phyloP scores from a whole-genome alignment of 2,113 vertebrate species.

The Podilymbus podiceps region DNA sequence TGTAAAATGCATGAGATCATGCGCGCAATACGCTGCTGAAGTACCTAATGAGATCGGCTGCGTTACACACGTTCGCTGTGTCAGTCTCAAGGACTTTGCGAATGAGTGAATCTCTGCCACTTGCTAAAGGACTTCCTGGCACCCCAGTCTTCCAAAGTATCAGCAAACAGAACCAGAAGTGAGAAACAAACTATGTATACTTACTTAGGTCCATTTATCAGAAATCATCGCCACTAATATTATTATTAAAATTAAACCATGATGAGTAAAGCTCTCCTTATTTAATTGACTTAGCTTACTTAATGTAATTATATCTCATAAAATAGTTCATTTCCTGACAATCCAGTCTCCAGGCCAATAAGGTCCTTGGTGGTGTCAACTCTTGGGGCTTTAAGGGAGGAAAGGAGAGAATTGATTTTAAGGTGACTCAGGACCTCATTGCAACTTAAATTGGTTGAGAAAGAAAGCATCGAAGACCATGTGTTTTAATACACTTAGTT shows the following conservation, averaged over 20 bases:
- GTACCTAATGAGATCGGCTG: not conserved
- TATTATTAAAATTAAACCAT: not conserved
- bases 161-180: not conserved
- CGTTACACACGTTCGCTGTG: not conserved
- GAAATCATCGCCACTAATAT: not conserved
- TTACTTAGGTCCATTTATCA: not conserved
- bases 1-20: conserved; percentile 33
- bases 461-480: not conserved
- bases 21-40: not conserved
- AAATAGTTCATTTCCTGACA: not conserved
- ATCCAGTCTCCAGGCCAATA: not conserved
- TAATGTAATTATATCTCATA: not conserved
- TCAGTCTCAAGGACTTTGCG: not conserved
- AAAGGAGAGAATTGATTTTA: conserved; percentile 9
- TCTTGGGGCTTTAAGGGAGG: not conserved
- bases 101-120: not conserved
- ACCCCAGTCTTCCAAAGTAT: not conserved
- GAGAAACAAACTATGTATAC: not conserved
- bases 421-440: not conserved
- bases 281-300: not conserved
- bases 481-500: not conserved
- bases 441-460: not conserved
- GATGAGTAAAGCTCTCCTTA: not conserved
- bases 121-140: not conserved
- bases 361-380: not conserved